Conservation (phyloP, 2,888 invertebrate genomes). For the Eupithecia dodoneata region DNA sequence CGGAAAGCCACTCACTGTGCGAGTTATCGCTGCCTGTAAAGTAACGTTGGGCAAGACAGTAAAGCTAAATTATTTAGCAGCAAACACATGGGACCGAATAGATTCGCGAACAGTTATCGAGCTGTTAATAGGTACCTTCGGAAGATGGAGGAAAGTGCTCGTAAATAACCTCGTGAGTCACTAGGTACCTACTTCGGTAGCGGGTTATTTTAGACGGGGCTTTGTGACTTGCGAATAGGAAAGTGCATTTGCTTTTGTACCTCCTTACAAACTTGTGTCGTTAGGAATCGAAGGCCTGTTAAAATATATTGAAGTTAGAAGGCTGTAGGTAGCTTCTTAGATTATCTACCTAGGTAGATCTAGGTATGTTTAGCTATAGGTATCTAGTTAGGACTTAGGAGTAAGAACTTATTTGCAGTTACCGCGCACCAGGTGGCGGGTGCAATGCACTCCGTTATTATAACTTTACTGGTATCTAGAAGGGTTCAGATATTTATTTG, state of each 20-base stretch:
- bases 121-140: conserved; percentile 53
- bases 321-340: not conserved
- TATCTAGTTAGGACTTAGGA: conserved; percentile 4
- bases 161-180: conserved; percentile 78
- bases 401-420: conserved; percentile 34
- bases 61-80: conserved; percentile 46
- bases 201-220: conserved; percentile 75
- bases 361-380: not conserved
- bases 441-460: conserved; percentile 46
- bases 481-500: not conserved
- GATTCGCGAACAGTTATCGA: conserved; percentile 57
- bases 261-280: not conserved
- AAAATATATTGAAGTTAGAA: not conserved
- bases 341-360: not conserved
- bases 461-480: not conserved
- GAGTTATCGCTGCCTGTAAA: conserved; percentile 28
- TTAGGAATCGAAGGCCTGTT: conserved; percentile 1
- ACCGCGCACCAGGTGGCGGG: conserved; percentile 47
- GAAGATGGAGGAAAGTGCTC: conserved; percentile 61
- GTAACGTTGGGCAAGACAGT: conserved; percentile 47
- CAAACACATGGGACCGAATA: conserved; percentile 49
- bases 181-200: conserved; percentile 45
- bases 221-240: conserved; percentile 55
- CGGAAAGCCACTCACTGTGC: conserved; percentile 5
- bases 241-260: conserved; percentile 65